Conservation (phyloP, 2,113 vertebrate species). For the Osmerus mordax region DNA sequence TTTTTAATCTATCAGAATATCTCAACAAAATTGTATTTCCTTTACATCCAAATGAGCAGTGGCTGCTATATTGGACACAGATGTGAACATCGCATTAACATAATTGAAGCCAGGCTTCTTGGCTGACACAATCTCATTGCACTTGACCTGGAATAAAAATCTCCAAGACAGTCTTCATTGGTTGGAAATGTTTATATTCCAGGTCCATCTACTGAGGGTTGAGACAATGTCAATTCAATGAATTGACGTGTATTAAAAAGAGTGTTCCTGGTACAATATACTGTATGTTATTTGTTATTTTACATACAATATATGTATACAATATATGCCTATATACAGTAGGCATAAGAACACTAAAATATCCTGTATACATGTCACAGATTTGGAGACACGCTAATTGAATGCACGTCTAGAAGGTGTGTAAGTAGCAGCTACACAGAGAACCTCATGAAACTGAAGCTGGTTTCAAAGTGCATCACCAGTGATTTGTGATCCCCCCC, state of each 20-base stretch:
- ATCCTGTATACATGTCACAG: too few species aligned
- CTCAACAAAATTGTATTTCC: conserved; percentile 7
- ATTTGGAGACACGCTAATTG: too few species aligned
- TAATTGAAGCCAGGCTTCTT: conserved; percentile 39
- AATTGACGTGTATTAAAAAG: neutral
- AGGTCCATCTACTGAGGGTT: neutral
- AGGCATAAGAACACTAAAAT: too few species aligned
- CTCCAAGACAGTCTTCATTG: neutral
- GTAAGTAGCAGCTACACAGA: too few species aligned
- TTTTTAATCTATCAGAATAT: conserved; percentile 2
- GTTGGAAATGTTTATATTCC: neutral
- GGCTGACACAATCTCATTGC: conserved; percentile 27
- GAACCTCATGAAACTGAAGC: too few species aligned
- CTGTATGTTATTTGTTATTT: too few species aligned
- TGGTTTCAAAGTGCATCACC: too few species aligned
- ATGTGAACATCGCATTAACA: conserved; percentile 42
- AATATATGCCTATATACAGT: too few species aligned
- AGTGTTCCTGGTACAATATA: too few species aligned
- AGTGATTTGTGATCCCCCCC: too few species aligned
- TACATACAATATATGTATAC: too few species aligned
- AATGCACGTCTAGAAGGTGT: too few species aligned
- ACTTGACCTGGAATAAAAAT: conserved; percentile 1
- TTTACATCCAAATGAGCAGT: neutral
- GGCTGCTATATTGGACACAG: conserved; percentile 32
- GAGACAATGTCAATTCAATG: neutral